Conservation (phyloP, 2,888 invertebrate genomes). For the Seladonia tumulorum region DNA sequence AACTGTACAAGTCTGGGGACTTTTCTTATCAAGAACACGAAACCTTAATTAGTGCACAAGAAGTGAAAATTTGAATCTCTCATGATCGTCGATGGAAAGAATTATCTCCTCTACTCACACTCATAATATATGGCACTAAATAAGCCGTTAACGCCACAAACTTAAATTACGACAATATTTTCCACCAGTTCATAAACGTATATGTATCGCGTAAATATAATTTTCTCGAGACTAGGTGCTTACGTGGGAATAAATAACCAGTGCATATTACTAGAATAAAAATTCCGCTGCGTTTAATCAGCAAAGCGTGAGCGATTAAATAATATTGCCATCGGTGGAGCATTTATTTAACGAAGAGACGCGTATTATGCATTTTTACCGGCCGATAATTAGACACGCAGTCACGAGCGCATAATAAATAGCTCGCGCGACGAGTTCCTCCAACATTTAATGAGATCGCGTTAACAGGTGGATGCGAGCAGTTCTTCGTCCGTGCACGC, state of each 20-base stretch:
- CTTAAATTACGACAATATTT: not conserved
- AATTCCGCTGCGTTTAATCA: not conserved
- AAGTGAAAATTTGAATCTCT: no score
- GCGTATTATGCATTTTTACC: not conserved
- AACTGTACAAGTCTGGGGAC: no score
- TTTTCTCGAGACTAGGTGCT: not conserved
- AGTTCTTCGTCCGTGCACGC: not conserved
- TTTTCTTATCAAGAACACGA: no score
- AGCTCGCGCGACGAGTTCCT: conserved; percentile 1
- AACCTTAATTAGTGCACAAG: no score
- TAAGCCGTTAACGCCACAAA: not conserved
- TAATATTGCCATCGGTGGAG: not conserved
- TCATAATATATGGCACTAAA: not conserved
- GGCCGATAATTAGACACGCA: not conserved
- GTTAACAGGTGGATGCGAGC: conserved; percentile 13
- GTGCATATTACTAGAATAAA: not conserved
- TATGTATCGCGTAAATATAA: not conserved
- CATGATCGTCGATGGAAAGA: not conserved
- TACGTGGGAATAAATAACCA: not conserved
- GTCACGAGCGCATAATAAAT: not conserved
- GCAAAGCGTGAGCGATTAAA: not conserved
- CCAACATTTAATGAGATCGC: conserved; percentile 13
- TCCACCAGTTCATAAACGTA: not conserved
- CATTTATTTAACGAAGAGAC: not conserved
- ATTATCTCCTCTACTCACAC: no score